A percentile compares a stretch with the other conserved stretches of the same genome.
These are phyloP conservation scores for Hypotaenidia philippensis DNA, from an alignment of 2,797 vertebrate species.

Conservation along the genomic window DNA sequence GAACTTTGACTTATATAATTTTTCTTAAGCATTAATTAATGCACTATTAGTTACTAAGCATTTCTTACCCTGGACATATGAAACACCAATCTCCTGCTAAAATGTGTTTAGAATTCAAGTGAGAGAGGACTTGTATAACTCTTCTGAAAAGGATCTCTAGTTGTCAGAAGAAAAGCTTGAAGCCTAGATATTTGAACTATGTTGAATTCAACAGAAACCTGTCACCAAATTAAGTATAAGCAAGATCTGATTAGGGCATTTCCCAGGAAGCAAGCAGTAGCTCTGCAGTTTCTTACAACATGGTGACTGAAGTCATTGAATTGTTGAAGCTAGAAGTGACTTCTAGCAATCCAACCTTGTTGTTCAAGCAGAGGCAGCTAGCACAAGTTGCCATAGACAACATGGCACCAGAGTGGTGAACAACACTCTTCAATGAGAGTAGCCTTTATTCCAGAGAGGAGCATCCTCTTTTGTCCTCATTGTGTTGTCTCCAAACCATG, in stretches of 20 bases:
- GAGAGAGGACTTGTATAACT: neutral
- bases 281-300: neutral
- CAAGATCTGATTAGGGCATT: neutral
- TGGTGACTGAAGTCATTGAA: neutral
- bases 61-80: neutral
- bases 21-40: neutral
- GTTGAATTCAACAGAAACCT: neutral
- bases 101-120: neutral
- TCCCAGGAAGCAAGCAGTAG: neutral
- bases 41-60: neutral
- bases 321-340: neutral
- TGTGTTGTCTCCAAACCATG: neutral
- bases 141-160: neutral
- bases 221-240: neutral
- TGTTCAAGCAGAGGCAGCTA: neutral
- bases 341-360: neutral
- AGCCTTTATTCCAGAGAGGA: neutral
- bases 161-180: neutral
- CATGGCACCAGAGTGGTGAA: neutral
- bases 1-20: neutral
- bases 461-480: neutral
- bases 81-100: neutral
- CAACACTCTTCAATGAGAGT: neutral
- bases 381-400: accelerated
- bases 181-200: neutral